phyloP scores from a whole-genome alignment of 2,888 invertebrate species.

The Lomographa bimaculata region DNA sequence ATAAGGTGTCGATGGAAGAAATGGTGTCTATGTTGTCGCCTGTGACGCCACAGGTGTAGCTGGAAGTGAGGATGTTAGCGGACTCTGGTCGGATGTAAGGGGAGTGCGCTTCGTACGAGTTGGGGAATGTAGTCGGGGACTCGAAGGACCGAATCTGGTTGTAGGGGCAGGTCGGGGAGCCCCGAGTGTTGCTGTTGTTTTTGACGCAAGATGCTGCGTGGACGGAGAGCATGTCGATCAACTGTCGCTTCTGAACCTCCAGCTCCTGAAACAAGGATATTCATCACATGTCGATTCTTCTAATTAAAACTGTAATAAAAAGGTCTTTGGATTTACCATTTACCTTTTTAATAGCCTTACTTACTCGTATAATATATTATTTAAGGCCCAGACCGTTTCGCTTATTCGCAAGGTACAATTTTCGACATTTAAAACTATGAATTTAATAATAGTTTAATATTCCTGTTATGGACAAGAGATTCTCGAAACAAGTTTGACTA shows the following conservation, averaged over 20 bases:
- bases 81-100: constrained; percentile 80
- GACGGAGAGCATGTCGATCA: constrained; percentile 90
- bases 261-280: constrained; percentile 87
- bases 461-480: no score
- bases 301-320: no score
- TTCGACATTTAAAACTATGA: no score
- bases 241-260: constrained; percentile 89
- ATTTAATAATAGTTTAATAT: no score
- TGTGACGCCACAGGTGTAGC: constrained; percentile 72
- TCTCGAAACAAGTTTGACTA: no score
- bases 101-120: constrained; percentile 70
- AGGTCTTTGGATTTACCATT: no score
- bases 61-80: constrained; percentile 76
- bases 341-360: no score
- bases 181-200: constrained; percentile 70
- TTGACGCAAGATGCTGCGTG: constrained; percentile 89
- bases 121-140: constrained; percentile 72
- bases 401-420: no score
- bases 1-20: constrained; percentile 66
- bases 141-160: constrained; percentile 74
- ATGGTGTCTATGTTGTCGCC: constrained; percentile 71
- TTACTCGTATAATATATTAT: no score
- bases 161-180: constrained; percentile 69
- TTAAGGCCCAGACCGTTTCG: no score
- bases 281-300: no score